phyloP scores from a whole-genome alignment of 2,113 vertebrate species.

The Burhinus bistriatus region DNA sequence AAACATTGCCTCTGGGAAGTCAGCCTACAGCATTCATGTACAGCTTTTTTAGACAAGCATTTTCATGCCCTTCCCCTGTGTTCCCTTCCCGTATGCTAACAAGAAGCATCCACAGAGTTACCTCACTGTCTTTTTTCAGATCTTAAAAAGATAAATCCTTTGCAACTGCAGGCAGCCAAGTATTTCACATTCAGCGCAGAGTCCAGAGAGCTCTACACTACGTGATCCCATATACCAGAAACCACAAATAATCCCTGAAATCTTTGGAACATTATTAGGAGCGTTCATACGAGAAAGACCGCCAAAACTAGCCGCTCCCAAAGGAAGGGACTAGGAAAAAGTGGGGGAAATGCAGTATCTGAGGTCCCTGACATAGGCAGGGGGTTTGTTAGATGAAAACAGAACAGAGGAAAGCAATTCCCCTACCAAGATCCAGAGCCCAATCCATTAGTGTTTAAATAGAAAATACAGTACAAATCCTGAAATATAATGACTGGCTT shows the following conservation, averaged over 20 bases:
- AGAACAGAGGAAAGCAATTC: not conserved
- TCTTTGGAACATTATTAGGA: not conserved
- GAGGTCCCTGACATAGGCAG: not conserved
- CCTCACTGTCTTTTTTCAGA: not conserved
- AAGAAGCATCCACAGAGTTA: not conserved
- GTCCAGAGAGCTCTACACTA: not conserved
- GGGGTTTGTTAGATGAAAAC: not conserved
- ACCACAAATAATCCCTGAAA: not conserved
- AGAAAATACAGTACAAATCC: not conserved
- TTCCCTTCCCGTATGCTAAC: not conserved
- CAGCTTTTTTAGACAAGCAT: not conserved
- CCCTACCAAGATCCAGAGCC: not conserved
- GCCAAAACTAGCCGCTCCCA: not conserved
- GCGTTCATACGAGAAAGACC: not conserved
- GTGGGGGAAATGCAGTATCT: not conserved
- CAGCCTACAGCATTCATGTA: not conserved
- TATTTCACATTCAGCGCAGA: not conserved
- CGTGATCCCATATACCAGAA: not conserved
- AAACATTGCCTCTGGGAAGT: not conserved
- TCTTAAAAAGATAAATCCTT: not conserved
- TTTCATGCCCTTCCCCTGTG: not conserved
- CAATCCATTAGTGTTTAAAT: not conserved
- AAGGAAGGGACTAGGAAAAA: not conserved
- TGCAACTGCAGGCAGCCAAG: not conserved
- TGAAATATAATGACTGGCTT: not conserved